phyloP scores from a whole-genome alignment of 2,797 vertebrate species.

The Platyrinchus mystaceus region DNA sequence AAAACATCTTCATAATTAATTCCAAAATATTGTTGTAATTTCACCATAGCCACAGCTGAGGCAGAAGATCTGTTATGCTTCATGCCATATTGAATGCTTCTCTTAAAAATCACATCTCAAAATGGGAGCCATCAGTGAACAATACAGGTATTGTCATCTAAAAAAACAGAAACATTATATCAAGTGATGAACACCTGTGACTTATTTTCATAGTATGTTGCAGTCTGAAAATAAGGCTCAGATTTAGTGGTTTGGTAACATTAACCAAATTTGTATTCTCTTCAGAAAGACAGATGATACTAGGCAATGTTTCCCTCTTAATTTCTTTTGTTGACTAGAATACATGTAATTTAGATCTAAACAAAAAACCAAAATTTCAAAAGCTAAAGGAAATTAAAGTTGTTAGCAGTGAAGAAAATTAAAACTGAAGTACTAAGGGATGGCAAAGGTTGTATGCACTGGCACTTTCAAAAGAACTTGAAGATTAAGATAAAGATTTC shows the following conservation, averaged over 20 bases:
- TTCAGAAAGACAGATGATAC: background rate
- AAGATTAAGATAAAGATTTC: background rate
- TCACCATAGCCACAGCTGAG: background rate
- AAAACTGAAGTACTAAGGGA: background rate
- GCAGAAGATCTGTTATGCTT: background rate
- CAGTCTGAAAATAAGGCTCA: background rate
- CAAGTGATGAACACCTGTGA: background rate
- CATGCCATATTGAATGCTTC: background rate
- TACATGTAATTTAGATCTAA: background rate
- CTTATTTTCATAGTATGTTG: background rate
- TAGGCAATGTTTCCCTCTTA: background rate
- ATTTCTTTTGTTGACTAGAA: background rate
- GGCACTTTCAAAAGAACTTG: background rate
- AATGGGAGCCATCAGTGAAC: background rate
- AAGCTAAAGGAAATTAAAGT: background rate
- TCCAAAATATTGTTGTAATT: background rate
- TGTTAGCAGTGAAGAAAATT: background rate
- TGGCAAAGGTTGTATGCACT: background rate
- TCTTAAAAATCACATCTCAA: background rate
- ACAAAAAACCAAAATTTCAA: background rate
- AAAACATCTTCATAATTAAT: background rate
- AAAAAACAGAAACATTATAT: background rate
- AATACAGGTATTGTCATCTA: background rate
- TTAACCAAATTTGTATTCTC: background rate
- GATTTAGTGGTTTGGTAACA: background rate